A percentile compares a stretch with the other conserved stretches of the same genome.
Conservation (phyloP, 2,113 vertebrate genomes). For the Percopsis transmontana region DNA sequence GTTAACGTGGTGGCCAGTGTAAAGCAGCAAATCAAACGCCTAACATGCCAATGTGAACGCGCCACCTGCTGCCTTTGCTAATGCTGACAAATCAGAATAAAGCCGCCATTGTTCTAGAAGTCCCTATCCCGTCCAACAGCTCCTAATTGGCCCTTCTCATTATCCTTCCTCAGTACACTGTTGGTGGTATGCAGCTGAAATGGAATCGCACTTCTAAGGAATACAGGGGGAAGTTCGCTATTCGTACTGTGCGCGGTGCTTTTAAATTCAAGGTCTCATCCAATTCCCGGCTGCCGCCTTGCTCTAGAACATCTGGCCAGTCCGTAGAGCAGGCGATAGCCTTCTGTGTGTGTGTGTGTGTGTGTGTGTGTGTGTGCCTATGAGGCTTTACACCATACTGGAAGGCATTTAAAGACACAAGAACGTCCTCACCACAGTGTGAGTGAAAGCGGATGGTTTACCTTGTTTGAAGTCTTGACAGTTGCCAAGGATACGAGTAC, state of each 20-base stretch:
- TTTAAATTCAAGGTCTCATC: slow-evolving; percentile 78
- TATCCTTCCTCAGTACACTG: slow-evolving; percentile 53
- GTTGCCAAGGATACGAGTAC: background rate
- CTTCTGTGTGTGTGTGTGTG: slow-evolving; percentile 45
- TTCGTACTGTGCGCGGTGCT: slow-evolving; percentile 61
- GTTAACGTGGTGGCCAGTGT: no score
- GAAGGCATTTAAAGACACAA: slow-evolving; percentile 4
- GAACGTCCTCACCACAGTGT: slow-evolving; percentile 15
- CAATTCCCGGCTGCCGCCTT: slow-evolving; percentile 59
- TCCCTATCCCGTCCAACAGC: slow-evolving; percentile 50
- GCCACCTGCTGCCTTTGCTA: slow-evolving; percentile 2
- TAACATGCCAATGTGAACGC: no score
- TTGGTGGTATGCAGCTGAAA: slow-evolving; percentile 73
- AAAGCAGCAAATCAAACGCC: no score
- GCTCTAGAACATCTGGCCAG: slow-evolving; percentile 68
- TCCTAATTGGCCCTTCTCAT: slow-evolving; percentile 72
- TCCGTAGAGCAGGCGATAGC: slow-evolving; percentile 52
- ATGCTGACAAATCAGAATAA: slow-evolving; percentile 57
- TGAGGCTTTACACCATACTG: slow-evolving; percentile 14
- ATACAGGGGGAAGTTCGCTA: slow-evolving; percentile 60
- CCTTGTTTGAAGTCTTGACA: slow-evolving; percentile 37
- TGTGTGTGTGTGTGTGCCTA: slow-evolving; percentile 33
- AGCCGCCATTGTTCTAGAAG: slow-evolving; percentile 65
- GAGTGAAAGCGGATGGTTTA: slow-evolving; percentile 15
- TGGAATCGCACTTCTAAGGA: slow-evolving; percentile 67